phyloP scores from a whole-genome alignment of 2,113 vertebrate species.

The Ivindomyrus marchei region DNA sequence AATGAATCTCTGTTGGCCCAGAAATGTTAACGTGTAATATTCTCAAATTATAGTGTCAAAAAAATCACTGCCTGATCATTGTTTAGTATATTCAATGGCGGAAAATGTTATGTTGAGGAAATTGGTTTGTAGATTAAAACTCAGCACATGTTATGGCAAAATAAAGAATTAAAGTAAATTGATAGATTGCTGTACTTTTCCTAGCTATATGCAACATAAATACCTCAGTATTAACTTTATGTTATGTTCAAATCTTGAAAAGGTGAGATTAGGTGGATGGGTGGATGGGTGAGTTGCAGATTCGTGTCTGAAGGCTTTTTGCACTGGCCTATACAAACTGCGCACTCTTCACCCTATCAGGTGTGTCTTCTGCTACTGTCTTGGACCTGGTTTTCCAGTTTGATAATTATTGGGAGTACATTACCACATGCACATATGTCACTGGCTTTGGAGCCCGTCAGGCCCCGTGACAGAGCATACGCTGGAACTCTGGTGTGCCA shows the following conservation, averaged over 20 bases:
- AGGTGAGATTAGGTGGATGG: neutral
- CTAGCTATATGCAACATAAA: neutral
- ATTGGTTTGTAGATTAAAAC: neutral
- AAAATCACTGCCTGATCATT: neutral
- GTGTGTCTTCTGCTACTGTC: neutral
- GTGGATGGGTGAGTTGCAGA: neutral
- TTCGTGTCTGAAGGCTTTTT: neutral
- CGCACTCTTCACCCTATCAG: neutral
- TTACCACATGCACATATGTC: neutral
- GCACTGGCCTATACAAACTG: neutral
- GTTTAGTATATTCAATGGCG: neutral
- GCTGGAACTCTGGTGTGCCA: slow-evolving; percentile 19
- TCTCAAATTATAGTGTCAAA: neutral
- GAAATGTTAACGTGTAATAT: neutral
- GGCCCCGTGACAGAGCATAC: neutral
- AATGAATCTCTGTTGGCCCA: neutral
- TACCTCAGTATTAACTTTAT: neutral
- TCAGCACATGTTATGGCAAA: neutral
- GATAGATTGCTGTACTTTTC: neutral
- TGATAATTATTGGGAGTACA: neutral
- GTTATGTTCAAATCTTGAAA: neutral
- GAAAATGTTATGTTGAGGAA: neutral
- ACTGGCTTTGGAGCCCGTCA: neutral
- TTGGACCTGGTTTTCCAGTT: neutral
- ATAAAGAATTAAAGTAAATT: neutral